Conservation (phyloP, 1,140 invertebrate genomes). For the Macrocentrus cingulum region DNA sequence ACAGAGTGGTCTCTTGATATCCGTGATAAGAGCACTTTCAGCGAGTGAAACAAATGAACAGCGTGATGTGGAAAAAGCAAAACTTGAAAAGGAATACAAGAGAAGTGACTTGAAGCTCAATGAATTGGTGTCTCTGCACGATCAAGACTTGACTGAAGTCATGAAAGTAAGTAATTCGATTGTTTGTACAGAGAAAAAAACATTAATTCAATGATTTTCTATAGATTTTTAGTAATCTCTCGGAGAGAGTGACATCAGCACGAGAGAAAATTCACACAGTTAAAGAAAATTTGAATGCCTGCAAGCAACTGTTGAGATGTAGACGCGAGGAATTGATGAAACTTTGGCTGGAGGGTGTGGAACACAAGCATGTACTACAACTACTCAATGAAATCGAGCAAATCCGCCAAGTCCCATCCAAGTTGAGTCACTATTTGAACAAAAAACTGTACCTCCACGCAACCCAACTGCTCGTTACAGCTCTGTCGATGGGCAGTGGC, state of each 20-base stretch:
- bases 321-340: conserved; percentile 90
- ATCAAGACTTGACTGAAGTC: conserved; percentile 85
- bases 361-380: conserved; percentile 87
- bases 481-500: conserved; percentile 69
- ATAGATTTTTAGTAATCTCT: conserved; percentile 80
- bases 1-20: conserved; percentile 88
- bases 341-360: conserved; percentile 88
- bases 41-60: conserved; percentile 94
- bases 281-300: conserved; percentile 86
- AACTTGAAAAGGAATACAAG: conserved; percentile 91
- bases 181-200: too few relatives aligned
- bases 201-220: not conserved
- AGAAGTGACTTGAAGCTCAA: conserved; percentile 86
- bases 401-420: conserved; percentile 76
- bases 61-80: conserved; percentile 89
- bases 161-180: conserved; percentile 68
- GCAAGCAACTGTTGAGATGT: conserved; percentile 87
- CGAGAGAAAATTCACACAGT: conserved; percentile 81
- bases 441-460: conserved; percentile 85
- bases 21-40: conserved; percentile 87
- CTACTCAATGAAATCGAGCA: conserved; percentile 87
- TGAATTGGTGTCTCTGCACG: conserved; percentile 84
- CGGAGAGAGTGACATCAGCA: conserved; percentile 74
- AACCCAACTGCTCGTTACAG: conserved; percentile 77
- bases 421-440: conserved; percentile 69